These are phyloP conservation scores for Empidonax traillii DNA, from an alignment of 2,113 vertebrate species.

Conservation along the genomic window DNA sequence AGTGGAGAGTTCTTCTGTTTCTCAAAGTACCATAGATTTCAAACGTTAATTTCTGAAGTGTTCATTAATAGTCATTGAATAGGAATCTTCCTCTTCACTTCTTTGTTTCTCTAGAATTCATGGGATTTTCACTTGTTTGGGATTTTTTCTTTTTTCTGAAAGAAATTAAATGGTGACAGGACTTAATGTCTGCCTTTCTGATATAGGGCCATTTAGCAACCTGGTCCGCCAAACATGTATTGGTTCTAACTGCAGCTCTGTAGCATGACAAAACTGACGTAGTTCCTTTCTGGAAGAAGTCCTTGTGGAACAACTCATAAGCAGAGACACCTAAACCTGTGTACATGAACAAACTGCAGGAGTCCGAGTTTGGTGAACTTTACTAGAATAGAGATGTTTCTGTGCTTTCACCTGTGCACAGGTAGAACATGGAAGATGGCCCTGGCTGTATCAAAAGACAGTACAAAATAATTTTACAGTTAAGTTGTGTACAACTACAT, in stretches of 20 bases:
- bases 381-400: neutral
- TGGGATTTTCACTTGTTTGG: neutral
- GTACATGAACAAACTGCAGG: neutral
- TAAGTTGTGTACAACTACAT: neutral
- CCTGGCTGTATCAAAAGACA: neutral
- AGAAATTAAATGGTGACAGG: neutral
- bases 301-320: neutral
- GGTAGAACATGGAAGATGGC: neutral
- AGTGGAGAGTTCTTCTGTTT: neutral
- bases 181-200: neutral
- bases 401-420: neutral
- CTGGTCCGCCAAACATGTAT: fast-evolving
- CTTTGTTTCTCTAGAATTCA: neutral
- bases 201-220: fast-evolving
- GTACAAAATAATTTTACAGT: neutral
- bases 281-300: neutral
- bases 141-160: neutral
- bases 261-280: neutral
- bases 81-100: neutral
- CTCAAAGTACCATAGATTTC: neutral
- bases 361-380: neutral
- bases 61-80: neutral
- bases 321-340: fast-evolving
- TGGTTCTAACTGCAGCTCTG: neutral
- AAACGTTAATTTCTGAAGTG: neutral